These are phyloP conservation scores for Loris lydekkerianus DNA, from an alignment of 2,797 vertebrate genomes.

Conservation along the genomic window DNA sequence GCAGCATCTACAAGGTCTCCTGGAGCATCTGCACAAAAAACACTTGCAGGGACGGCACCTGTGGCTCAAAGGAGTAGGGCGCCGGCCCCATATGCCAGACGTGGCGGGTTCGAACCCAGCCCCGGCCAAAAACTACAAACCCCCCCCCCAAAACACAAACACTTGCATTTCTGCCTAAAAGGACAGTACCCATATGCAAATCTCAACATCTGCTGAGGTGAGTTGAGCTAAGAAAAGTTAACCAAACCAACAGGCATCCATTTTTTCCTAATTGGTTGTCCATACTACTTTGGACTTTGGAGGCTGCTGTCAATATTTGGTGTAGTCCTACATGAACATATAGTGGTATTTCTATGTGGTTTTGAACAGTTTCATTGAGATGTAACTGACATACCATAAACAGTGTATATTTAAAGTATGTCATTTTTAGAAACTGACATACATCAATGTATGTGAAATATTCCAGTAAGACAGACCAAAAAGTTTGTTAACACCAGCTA, in stretches of 20 bases:
- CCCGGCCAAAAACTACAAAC: too few relatives aligned
- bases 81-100: too few relatives aligned
- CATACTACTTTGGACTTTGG: not conserved
- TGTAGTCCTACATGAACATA: not conserved
- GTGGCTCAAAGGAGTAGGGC: too few relatives aligned
- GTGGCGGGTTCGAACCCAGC: too few relatives aligned
- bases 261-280: not conserved
- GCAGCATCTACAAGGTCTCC: not conserved
- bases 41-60: too few relatives aligned
- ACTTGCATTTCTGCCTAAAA: not conserved
- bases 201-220: not conserved
- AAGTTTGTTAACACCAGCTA: not conserved
- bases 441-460: not conserved
- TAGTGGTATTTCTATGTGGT: not conserved
- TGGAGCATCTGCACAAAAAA: not conserved
- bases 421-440: not conserved
- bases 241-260: not conserved
- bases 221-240: not conserved
- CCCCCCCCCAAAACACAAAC: not conserved
- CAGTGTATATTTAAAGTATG: not conserved
- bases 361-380: not conserved
- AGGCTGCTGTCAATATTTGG: not conserved
- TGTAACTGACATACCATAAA: not conserved
- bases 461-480: not conserved
- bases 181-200: not conserved